A percentile compares a stretch with the other conserved stretches of the same genome.
Conservation (phyloP, 2,888 invertebrate species). For the Stegana nigrithorax region DNA sequence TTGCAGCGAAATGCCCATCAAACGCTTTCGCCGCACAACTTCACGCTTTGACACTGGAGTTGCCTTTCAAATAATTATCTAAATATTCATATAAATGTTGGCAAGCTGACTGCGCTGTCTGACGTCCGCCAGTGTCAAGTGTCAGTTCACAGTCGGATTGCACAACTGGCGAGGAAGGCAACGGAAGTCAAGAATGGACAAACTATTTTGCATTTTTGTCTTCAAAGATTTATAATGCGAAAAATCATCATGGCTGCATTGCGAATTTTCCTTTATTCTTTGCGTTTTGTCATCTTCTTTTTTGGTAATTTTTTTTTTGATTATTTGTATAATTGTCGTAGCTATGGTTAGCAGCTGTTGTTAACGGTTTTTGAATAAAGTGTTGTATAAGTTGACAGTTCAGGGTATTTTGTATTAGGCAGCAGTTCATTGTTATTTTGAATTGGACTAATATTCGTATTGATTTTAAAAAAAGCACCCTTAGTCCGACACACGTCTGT, state of each 20-base stretch:
- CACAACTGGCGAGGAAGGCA: too few relatives aligned
- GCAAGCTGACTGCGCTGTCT: conserved; percentile 9
- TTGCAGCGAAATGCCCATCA: too few relatives aligned
- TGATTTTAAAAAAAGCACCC: too few relatives aligned
- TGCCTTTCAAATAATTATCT: too few relatives aligned
- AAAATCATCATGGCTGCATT: not conserved
- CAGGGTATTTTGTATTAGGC: not conserved
- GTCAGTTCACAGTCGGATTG: not conserved
- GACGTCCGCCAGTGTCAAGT: conserved; percentile 13
- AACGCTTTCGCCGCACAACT: not conserved
- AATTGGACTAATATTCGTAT: too few relatives aligned
- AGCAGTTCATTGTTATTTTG: too few relatives aligned
- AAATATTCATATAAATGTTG: conserved; percentile 8
- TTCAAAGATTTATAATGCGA: not conserved
- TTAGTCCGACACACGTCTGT: too few relatives aligned
- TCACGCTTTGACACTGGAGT: too few relatives aligned
- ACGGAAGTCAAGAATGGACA: not conserved
- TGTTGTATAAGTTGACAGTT: not conserved
- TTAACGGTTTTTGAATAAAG: not conserved
- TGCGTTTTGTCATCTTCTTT: not conserved
- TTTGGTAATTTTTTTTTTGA: too few relatives aligned
- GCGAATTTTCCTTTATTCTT: too few relatives aligned
- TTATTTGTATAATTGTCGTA: too few relatives aligned
- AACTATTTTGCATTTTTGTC: conserved; percentile 2
- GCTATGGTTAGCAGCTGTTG: conserved; percentile 12